These are phyloP conservation scores for Spinus pinus DNA, from an alignment of 2,797 vertebrate genomes.

Conservation along the genomic window DNA sequence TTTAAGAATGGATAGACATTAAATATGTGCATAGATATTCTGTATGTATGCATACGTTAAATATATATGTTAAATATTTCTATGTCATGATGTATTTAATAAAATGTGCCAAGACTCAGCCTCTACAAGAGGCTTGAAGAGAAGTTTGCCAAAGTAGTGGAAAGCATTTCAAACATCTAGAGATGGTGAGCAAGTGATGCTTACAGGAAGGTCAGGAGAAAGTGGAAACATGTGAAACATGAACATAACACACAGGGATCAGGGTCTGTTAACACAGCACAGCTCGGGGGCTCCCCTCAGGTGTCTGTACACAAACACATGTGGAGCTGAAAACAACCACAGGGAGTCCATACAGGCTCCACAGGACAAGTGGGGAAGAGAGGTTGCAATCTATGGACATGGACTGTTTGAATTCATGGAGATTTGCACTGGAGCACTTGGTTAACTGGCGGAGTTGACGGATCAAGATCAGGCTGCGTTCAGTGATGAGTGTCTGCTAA, in stretches of 20 bases:
- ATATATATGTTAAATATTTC: not conserved
- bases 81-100: not conserved
- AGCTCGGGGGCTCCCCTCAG: accelerated
- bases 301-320: not conserved
- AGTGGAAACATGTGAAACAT: not conserved
- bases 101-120: not conserved
- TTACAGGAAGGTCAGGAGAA: not conserved
- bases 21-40: not conserved
- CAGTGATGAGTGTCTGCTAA: not conserved
- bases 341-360: not conserved
- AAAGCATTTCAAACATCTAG: not conserved
- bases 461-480: not conserved
- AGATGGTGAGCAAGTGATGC: not conserved
- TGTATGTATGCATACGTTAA: not conserved
- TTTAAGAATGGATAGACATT: not conserved
- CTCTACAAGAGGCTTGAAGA: not conserved
- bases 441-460: not conserved
- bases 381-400: not conserved
- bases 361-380: not conserved
- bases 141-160: not conserved
- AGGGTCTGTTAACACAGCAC: not conserved
- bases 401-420: not conserved
- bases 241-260: not conserved
- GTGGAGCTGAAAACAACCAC: not conserved
- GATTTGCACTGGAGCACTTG: not conserved